Evolutionary conservation across 2,113 vertebrate species (phyloP).

Genomic region (Nothoprocta perdicaria): DNA sequence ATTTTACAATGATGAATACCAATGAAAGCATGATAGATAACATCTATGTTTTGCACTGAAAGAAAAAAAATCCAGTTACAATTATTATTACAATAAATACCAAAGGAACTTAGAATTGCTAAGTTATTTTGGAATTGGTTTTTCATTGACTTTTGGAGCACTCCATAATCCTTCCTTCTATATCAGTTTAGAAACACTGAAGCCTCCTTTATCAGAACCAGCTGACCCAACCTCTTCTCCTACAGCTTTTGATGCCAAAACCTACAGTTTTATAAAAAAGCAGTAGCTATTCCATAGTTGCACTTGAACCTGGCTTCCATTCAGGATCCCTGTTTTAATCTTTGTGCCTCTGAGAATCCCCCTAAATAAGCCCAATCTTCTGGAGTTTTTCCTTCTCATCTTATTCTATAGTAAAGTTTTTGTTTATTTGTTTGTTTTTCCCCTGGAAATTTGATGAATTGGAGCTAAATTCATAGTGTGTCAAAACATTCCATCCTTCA

Average conservation of each 20-base stretch:
- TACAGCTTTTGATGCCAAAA: constrained; percentile 35
- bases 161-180: constrained; percentile 56
- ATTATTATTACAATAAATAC: constrained; percentile 65
- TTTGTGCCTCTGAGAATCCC: background rate
- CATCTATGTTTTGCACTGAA: constrained; percentile 46
- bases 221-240: constrained; percentile 51
- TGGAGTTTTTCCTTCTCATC: background rate
- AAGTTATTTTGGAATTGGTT: constrained; percentile 60
- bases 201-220: constrained; percentile 71
- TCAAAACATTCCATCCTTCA: constrained; percentile 8
- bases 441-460: rapidly evolving
- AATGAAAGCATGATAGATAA: constrained; percentile 33
- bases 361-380: background rate
- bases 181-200: constrained; percentile 61
- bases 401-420: rapidly evolving
- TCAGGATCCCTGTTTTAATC: background rate
- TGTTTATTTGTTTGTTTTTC: background rate
- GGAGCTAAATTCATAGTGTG: background rate
- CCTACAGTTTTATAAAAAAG: constrained; percentile 23
- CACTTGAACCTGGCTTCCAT: background rate
- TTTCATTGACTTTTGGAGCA: constrained; percentile 52
- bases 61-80: constrained; percentile 56
- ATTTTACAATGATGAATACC: constrained; percentile 46
- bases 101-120: constrained; percentile 58
- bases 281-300: constrained; percentile 24